A percentile compares a stretch with the other conserved stretches of the same genome.
Conservation (phyloP, 1,140 invertebrate species). For the Oreohelix idahoensis region DNA sequence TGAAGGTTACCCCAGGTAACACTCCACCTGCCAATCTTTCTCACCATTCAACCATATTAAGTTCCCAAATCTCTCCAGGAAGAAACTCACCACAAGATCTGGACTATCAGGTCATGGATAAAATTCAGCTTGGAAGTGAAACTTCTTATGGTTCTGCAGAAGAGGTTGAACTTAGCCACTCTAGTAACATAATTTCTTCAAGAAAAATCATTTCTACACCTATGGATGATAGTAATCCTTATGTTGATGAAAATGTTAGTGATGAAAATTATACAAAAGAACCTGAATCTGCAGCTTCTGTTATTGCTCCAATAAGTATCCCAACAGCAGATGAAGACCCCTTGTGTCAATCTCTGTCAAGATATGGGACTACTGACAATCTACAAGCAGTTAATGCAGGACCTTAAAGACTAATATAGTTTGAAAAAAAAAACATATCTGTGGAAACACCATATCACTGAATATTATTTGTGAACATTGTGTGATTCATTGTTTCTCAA, state of each 20-base stretch:
- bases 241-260: neutral
- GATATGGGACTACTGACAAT: too few species aligned
- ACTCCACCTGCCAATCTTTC: slow-evolving; percentile 1
- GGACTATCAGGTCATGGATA: neutral
- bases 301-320: neutral
- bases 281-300: neutral
- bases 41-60: neutral
- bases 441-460: too few species aligned
- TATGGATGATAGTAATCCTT: neutral
- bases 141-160: neutral
- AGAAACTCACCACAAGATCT: neutral
- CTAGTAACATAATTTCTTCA: neutral
- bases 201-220: neutral
- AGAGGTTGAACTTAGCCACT: neutral
- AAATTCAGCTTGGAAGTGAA: neutral
- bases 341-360: neutral
- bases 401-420: too few species aligned
- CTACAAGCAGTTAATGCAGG: too few species aligned
- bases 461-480: too few species aligned
- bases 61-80: slow-evolving; percentile 24
- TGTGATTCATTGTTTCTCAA: too few species aligned
- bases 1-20: slow-evolving; percentile 42
- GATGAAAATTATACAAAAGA: neutral
- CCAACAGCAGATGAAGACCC: neutral
- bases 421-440: too few species aligned